phyloP scores from a whole-genome alignment of 2,888 invertebrate species.

The Portevinia maculata region DNA sequence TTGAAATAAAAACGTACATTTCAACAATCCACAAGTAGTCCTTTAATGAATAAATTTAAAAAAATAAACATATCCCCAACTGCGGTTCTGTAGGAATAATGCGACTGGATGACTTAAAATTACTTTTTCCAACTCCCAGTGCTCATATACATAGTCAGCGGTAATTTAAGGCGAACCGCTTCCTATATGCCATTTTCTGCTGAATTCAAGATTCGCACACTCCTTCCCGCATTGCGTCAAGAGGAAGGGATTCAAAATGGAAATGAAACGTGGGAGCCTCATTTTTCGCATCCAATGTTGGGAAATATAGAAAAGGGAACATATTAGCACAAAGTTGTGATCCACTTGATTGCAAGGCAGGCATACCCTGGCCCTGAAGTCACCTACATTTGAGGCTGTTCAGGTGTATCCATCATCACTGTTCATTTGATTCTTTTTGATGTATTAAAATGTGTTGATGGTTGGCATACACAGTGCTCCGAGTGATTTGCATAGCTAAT shows the following conservation, averaged over 20 bases:
- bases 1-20: not conserved
- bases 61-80: not conserved
- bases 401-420: constrained; percentile 13
- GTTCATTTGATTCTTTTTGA: constrained; percentile 33
- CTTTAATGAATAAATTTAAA: constrained; percentile 1
- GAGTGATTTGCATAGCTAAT: constrained; percentile 64
- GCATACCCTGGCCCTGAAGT: not conserved
- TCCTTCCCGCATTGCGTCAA: not conserved
- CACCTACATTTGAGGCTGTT: not conserved
- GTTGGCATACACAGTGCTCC: not conserved
- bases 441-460: constrained; percentile 5
- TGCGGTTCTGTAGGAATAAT: constrained; percentile 7
- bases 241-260: not conserved
- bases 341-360: not conserved
- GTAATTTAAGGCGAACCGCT: constrained; percentile 5
- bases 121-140: not conserved
- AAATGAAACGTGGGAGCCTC: too few relatives aligned
- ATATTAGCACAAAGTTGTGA: too few relatives aligned
- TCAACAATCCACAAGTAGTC: not conserved
- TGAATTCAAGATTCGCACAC: not conserved
- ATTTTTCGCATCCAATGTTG: too few relatives aligned
- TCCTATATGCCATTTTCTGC: not conserved
- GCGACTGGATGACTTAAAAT: constrained; percentile 34
- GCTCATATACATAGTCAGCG: constrained; percentile 5
- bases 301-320: too few relatives aligned